Percentiles rank a stretch among this genome's conserved stretches.
phyloP scores from a whole-genome alignment of 1,140 invertebrate genomes.

The Magallana gigas region DNA sequence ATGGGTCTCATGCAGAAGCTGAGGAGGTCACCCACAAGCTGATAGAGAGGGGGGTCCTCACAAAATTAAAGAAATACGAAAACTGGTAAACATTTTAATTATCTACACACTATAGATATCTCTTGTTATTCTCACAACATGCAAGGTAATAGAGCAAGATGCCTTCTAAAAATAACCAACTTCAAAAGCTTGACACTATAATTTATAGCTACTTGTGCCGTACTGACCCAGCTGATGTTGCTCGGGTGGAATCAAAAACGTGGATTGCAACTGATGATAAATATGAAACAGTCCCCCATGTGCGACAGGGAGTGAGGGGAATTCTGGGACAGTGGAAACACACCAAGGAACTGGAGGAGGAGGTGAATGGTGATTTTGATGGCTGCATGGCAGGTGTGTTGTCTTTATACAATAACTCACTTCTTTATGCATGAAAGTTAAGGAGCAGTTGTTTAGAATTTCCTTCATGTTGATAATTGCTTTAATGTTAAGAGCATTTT shows the following conservation, averaged over 20 bases:
- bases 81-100: conserved; percentile 88
- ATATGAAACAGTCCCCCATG: conserved; percentile 90
- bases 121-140: conserved; percentile 36
- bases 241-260: conserved; percentile 96
- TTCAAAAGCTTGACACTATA: conserved; percentile 92
- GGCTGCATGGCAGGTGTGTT: conserved; percentile 93
- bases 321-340: conserved; percentile 96
- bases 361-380: conserved; percentile 91
- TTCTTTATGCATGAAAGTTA: too few relatives aligned
- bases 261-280: conserved; percentile 93
- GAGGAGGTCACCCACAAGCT: conserved; percentile 82
- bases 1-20: conserved; percentile 92
- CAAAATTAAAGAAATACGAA: conserved; percentile 88
- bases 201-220: conserved; percentile 90
- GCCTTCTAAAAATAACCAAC: conserved; percentile 88
- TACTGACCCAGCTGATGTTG: conserved; percentile 98
- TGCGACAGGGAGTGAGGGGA: conserved; percentile 71
- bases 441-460: too few relatives aligned
- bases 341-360: conserved; percentile 88
- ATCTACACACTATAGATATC: background rate
- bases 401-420: too few relatives aligned
- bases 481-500: too few relatives aligned
- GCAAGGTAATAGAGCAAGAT: conserved; percentile 81
- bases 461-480: too few relatives aligned
- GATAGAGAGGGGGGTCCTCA: conserved; percentile 85